Percentiles rank a stretch among this genome's conserved stretches.
Conservation (phyloP, 2,113 vertebrate genomes). For the Tragulus kanchil region DNA sequence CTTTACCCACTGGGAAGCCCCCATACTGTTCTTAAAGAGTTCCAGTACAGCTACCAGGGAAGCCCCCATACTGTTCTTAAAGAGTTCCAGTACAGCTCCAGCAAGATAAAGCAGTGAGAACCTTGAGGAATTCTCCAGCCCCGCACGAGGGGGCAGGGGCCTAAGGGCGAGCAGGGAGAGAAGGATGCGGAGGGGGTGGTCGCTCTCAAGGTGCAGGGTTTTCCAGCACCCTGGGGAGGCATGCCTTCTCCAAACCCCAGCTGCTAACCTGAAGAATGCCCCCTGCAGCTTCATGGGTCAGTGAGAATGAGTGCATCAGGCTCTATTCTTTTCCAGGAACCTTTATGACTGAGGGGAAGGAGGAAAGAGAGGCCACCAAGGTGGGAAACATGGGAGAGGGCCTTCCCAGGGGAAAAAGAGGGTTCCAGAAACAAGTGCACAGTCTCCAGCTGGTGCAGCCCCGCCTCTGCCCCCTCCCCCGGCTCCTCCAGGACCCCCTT, state of each 20-base stretch:
- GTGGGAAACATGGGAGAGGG: neutral
- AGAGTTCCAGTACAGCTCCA: neutral
- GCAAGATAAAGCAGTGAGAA: neutral
- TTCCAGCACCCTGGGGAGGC: neutral
- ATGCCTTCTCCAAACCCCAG: neutral
- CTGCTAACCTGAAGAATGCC: neutral
- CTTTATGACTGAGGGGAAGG: neutral
- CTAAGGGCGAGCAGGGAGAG: neutral
- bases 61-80: too few relatives aligned
- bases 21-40: too few relatives aligned
- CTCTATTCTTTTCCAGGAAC: neutral
- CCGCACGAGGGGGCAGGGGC: fast-evolving
- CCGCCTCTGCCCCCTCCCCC: too few relatives aligned
- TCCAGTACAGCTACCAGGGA: too few relatives aligned
- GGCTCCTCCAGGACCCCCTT: neutral
- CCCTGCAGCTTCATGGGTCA: neutral
- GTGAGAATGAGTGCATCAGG: too few relatives aligned
- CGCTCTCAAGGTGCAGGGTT: fast-evolving
- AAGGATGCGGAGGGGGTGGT: fast-evolving
- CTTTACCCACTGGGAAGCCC: too few relatives aligned
- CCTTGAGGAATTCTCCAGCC: neutral
- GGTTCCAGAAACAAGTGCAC: neutral
- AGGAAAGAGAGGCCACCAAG: neutral
- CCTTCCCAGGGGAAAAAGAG: neutral
- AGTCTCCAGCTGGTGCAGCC: too few relatives aligned